These are phyloP conservation scores for Eucera pruinosa DNA, from an alignment of 2,888 invertebrate species.

Conservation along the genomic window DNA sequence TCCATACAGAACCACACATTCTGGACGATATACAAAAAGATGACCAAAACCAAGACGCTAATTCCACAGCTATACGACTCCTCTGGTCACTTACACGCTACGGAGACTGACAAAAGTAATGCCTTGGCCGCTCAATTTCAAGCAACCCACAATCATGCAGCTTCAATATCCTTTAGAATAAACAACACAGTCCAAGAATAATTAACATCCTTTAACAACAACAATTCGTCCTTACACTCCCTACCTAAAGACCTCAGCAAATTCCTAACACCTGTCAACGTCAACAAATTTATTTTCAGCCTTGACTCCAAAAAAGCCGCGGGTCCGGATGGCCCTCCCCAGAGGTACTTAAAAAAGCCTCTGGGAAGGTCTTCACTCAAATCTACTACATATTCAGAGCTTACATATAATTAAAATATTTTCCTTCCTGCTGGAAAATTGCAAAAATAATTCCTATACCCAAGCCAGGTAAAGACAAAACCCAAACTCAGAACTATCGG, in stretches of 20 bases:
- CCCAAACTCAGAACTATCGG: conserved; percentile 60
- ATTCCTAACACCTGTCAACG: neutral
- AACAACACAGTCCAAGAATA: neutral
- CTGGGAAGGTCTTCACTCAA: neutral
- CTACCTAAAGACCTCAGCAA: neutral
- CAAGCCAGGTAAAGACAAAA: conserved; percentile 64
- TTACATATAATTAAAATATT: conserved; percentile 30
- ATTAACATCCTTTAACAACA: neutral
- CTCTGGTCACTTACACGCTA: neutral
- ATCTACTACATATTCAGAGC: conserved; percentile 11
- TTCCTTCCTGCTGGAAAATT: conserved; percentile 69
- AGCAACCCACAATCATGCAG: neutral
- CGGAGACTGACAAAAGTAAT: neutral
- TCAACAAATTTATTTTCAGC: neutral
- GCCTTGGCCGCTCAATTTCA: neutral
- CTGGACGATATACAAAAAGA: conserved; percentile 4
- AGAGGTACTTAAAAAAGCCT: neutral
- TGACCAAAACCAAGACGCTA: neutral
- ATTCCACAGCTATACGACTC: neutral
- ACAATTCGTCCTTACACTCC: neutral
- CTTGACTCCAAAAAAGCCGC: neutral
- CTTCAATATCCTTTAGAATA: neutral
- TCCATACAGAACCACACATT: neutral
- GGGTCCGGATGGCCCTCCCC: neutral
- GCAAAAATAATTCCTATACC: conserved; percentile 48